Evolutionary conservation across 1,140 invertebrate species (phyloP).

Genomic region (Hylaeus anthracinus): DNA sequence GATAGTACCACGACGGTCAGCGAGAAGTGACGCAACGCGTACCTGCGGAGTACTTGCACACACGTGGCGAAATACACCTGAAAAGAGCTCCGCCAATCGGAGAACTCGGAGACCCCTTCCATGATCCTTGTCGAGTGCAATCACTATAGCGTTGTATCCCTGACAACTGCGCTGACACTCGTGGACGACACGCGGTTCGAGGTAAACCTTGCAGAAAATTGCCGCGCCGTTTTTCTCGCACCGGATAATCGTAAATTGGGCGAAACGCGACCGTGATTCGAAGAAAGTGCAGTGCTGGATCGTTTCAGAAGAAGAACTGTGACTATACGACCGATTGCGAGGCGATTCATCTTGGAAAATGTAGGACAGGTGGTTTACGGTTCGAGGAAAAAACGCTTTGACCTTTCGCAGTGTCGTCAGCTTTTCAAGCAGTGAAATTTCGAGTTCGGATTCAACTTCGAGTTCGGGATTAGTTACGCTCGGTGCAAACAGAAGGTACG

Average conservation of each 20-base stretch:
- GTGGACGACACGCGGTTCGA: constrained; percentile 57
- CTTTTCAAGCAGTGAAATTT: too few relatives aligned
- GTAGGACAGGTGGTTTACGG: too few relatives aligned
- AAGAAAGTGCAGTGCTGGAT: constrained; percentile 8
- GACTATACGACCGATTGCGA: not conserved
- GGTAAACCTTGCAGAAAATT: constrained; percentile 41
- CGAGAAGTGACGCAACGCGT: constrained; percentile 59
- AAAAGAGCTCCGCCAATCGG: constrained; percentile 57
- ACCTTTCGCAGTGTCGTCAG: too few relatives aligned
- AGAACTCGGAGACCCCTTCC: constrained; percentile 56
- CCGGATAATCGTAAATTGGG: not conserved
- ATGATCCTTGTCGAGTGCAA: constrained; percentile 48
- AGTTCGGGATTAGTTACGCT: too few relatives aligned
- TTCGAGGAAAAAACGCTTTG: too few relatives aligned
- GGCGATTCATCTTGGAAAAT: not conserved
- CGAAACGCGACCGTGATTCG: not conserved
- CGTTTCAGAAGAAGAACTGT: too few relatives aligned
- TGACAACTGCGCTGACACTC: constrained; percentile 52
- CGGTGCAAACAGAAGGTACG: too few relatives aligned
- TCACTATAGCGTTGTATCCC: constrained; percentile 58
- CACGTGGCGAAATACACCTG: constrained; percentile 60
- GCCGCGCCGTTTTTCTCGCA: not conserved
- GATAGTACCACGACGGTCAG: constrained; percentile 44
- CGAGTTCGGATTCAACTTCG: too few relatives aligned
- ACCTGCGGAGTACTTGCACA: constrained; percentile 42